Evolutionary conservation across 1,140 invertebrate genomes (phyloP).

Genomic region (Formica selysi): DNA sequence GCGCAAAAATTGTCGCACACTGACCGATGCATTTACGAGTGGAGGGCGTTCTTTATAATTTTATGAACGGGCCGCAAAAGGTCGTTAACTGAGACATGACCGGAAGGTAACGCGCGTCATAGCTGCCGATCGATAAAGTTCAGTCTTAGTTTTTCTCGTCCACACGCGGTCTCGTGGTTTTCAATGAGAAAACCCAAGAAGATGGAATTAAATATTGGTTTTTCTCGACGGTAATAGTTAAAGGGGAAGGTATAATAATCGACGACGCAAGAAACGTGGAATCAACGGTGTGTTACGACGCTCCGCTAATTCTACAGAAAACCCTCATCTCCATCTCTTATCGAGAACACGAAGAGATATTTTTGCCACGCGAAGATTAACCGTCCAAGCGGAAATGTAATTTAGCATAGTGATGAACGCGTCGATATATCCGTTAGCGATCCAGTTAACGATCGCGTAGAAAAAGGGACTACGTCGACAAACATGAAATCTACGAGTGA

Average conservation of each 20-base stretch:
- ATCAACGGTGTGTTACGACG: not conserved
- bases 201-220: conserved; percentile 19
- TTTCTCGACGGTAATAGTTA: too few species aligned
- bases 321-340: conserved; percentile 9
- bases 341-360: not conserved
- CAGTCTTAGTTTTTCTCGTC: not conserved
- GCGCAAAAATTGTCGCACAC: conserved; percentile 22
- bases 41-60: conserved; percentile 22
- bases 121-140: conserved; percentile 36
- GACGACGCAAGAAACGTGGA: not conserved
- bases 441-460: conserved; percentile 65
- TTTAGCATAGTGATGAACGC: conserved; percentile 10
- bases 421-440: conserved; percentile 67
- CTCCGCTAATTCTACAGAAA: not conserved
- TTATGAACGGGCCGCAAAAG: conserved; percentile 19
- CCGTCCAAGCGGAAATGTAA: conserved; percentile 26
- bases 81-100: conserved; percentile 23
- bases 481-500: conserved; percentile 60
- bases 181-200: not conserved
- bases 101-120: conserved; percentile 25
- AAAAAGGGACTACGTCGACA: conserved; percentile 55
- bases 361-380: not conserved
- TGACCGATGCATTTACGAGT: conserved; percentile 3
- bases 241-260: not conserved
- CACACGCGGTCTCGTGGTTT: not conserved